phyloP scores from a whole-genome alignment of 1,140 invertebrate species.

The Prorops nasuta region DNA sequence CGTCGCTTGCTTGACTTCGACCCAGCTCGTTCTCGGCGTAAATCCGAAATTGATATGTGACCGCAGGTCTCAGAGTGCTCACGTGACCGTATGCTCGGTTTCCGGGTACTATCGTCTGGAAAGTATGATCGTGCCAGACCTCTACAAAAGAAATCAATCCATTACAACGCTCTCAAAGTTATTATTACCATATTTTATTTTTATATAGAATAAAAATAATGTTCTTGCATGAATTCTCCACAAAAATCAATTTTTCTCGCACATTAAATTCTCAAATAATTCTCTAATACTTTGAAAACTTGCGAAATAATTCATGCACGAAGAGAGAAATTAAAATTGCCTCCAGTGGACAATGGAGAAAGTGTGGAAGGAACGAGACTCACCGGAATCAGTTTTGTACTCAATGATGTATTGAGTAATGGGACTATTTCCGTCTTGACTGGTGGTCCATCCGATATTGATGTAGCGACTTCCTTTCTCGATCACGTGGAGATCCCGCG shows the following conservation, averaged over 20 bases:
- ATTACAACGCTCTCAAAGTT: too few species aligned
- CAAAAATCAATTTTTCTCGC: too few species aligned
- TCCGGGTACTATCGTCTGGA: slow-evolving; percentile 76
- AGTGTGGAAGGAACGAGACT: too few species aligned
- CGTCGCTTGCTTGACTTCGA: slow-evolving; percentile 81
- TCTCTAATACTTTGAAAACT: too few species aligned
- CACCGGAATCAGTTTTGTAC: slow-evolving; percentile 81
- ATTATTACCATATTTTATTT: too few species aligned
- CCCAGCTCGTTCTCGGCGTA: slow-evolving; percentile 87
- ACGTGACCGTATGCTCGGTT: slow-evolving; percentile 76
- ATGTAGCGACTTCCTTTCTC: slow-evolving; percentile 75
- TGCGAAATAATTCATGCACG: too few species aligned
- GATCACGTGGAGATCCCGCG: slow-evolving; percentile 79
- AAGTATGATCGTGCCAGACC: slow-evolving; percentile 72
- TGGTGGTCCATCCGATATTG: slow-evolving; percentile 78
- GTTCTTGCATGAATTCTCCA: too few species aligned
- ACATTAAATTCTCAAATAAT: too few species aligned
- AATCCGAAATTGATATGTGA: slow-evolving; percentile 86
- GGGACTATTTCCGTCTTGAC: slow-evolving; percentile 84
- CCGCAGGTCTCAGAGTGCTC: slow-evolving; percentile 79
- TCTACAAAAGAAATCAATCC: slow-evolving; percentile 54
- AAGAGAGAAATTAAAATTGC: too few species aligned
- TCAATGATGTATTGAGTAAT: slow-evolving; percentile 85
- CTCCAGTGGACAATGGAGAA: too few species aligned
- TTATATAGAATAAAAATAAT: too few species aligned